These are phyloP conservation scores for Corvus hawaiiensis DNA, from an alignment of 2,113 vertebrate genomes.

Conservation along the genomic window DNA sequence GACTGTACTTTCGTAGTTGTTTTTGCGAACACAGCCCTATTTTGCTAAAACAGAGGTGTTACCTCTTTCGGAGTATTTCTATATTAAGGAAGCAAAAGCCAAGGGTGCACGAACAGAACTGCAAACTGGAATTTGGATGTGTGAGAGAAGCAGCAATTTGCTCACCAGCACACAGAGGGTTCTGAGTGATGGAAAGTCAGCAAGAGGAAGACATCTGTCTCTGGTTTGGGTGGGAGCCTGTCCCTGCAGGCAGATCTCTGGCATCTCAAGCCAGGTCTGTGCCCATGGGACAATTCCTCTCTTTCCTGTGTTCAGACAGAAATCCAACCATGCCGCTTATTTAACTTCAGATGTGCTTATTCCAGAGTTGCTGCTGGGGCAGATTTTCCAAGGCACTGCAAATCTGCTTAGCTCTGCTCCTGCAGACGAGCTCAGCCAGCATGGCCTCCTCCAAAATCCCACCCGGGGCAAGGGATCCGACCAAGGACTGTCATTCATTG, in stretches of 20 bases:
- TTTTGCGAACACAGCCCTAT: not conserved
- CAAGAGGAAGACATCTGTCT: not conserved
- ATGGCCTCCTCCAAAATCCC: fast-evolving
- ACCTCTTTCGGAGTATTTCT: not conserved
- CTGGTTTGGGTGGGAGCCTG: not conserved
- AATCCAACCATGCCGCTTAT: not conserved
- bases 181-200: not conserved
- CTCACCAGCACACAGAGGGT: not conserved
- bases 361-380: not conserved
- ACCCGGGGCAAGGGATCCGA: fast-evolving
- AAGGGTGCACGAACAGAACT: not conserved
- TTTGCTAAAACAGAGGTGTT: not conserved
- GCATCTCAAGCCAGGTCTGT: not conserved
- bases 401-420: not conserved
- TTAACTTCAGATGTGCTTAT: not conserved
- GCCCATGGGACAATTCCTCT: not conserved
- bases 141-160: not conserved
- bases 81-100: not conserved
- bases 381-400: not conserved
- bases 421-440: not conserved
- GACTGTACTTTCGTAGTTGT: not conserved
- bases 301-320: not conserved
- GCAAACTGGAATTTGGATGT: not conserved
- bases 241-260: not conserved
- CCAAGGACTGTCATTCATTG: fast-evolving